Percentiles rank a stretch among this genome's conserved stretches.
phyloP scores from a whole-genome alignment of 1,140 invertebrate species.

The Olivierus martensii region DNA sequence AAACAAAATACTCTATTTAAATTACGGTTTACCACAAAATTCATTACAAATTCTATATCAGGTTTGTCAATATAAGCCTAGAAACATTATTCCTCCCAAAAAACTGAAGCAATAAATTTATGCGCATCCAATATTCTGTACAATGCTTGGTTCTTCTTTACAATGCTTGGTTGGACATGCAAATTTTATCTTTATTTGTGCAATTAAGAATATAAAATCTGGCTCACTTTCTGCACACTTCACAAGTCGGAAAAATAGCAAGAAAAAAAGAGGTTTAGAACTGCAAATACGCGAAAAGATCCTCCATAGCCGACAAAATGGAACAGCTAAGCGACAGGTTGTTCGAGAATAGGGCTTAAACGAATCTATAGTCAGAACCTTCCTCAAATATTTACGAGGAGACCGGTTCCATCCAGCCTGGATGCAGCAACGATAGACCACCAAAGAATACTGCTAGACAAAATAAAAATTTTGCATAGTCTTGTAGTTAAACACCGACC shows the following conservation, averaged over 20 bases:
- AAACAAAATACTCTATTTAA: too few relatives aligned
- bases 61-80: too few relatives aligned
- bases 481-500: background rate
- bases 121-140: too few relatives aligned
- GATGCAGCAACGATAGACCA: background rate
- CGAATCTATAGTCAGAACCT: background rate
- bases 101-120: too few relatives aligned
- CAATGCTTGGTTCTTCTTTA: too few relatives aligned
- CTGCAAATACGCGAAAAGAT: background rate
- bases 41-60: too few relatives aligned
- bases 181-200: too few relatives aligned
- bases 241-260: background rate
- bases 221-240: too few relatives aligned
- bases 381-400: background rate
- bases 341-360: background rate
- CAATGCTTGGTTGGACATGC: too few relatives aligned
- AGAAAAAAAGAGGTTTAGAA: background rate
- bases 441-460: background rate
- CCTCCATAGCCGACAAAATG: background rate
- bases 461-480: background rate
- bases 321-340: background rate
- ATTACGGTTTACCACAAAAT: too few relatives aligned
- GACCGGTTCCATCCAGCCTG: background rate
- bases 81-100: too few relatives aligned
- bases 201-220: too few relatives aligned